Conservation (phyloP, 2,888 invertebrate genomes). For the Perizoma affinitatum region DNA sequence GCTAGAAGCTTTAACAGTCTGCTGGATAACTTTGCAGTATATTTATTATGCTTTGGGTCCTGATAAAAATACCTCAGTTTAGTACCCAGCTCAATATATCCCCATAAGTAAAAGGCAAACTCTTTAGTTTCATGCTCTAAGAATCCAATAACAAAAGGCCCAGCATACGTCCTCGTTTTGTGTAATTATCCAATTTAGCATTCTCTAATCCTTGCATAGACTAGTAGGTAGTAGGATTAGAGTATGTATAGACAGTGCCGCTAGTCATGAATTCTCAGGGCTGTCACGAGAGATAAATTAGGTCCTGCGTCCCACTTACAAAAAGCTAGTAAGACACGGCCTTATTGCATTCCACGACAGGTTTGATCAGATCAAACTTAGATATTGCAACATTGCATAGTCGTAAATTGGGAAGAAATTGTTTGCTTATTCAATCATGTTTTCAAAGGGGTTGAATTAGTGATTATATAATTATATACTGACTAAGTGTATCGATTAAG, state of each 20-base stretch:
- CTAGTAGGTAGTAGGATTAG: conserved; percentile 21
- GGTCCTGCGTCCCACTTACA: conserved; percentile 59
- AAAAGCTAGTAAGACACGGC: conserved; percentile 58
- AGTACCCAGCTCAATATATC: too few relatives aligned
- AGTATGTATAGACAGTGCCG: conserved; percentile 35
- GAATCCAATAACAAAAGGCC: too few relatives aligned
- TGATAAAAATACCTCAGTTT: too few relatives aligned
- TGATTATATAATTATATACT: conserved; percentile 16
- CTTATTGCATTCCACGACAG: conserved; percentile 67
- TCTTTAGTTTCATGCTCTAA: too few relatives aligned
- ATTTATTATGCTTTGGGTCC: too few relatives aligned
- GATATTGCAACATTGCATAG: conserved; percentile 52
- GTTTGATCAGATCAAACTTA: conserved; percentile 62
- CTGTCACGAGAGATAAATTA: conserved; percentile 68
- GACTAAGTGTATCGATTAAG: not conserved
- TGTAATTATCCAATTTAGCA: conserved; percentile 72
- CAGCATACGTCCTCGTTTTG: conserved; percentile 37
- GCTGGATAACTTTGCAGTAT: too few relatives aligned
- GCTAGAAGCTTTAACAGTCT: too few relatives aligned
- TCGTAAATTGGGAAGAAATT: conserved; percentile 46
- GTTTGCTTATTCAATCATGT: conserved; percentile 29
- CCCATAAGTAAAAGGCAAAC: too few relatives aligned
- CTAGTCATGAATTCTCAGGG: conserved; percentile 59
- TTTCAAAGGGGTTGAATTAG: conserved; percentile 11
- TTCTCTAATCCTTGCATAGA: conserved; percentile 45